Base-by-base conservation (phyloP, 1,140 invertebrate genomes). In the Papilio machaon region DNA sequence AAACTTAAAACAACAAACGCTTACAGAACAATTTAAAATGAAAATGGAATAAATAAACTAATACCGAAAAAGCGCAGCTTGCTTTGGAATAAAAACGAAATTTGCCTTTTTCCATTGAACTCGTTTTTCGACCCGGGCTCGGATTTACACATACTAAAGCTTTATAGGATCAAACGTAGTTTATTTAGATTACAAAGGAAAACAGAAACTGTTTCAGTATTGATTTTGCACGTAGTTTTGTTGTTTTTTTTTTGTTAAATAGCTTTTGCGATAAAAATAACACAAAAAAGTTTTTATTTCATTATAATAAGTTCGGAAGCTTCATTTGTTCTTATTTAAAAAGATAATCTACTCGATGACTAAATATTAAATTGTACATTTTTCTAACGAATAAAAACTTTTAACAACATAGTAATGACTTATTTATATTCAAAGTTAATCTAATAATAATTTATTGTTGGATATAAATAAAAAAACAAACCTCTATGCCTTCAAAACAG, bases 131-230 rank as follows among this genome's bases (percentile, higher is more conserved):
- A 11, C 60, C 9, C 60, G 60, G 23, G 23, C 23, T 64, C 23
- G 19, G 60, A 13, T 64, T 64, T 30, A 64, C 60, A 30, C 60
- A 64, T 64, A 23, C 60, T 30, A 64, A 64, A 64, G 60, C 60
- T 64, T 64, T 64, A 30, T 30, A 15, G 11, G 30, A 70, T 15
- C 35, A 30, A 15, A 70, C 64, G 30, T 70, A 70, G 64, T 70
- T 70, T 70, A 70, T 70, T 70, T 70, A 15, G 64, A 70, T 70
- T 35, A 35, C 64, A 70, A 70, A 70, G 64, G 64, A 10, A 70
- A 35, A 38, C 35, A 70, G 64, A 70, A 70, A 38, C 11, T 35
- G 6, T 38, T 64, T 70, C 23, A 35, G 38, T 43, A 43, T 43
- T 43, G 38, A 2, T 43, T 43, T 6, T 43, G 7, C 54, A 58